Conservation (phyloP, 2,113 vertebrate genomes). For the Phalacrocorax carbo region DNA sequence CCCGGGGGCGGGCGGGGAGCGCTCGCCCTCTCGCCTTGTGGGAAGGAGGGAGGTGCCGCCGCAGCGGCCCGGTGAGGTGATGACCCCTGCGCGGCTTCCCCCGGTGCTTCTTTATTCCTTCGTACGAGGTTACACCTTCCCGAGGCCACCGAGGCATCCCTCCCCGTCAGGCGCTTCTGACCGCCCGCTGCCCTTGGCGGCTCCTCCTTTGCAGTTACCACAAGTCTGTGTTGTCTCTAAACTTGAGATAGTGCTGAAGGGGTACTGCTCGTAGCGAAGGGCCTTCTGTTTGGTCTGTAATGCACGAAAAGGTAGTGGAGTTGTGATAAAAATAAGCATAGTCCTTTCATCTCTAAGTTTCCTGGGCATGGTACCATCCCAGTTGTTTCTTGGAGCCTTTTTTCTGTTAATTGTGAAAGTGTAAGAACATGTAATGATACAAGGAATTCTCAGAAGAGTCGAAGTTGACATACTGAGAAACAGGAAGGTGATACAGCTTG, state of each 20-base stretch:
- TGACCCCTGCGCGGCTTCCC: rapidly evolving
- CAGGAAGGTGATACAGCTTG: background rate
- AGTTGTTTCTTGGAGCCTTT: rapidly evolving
- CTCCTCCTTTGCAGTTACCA: rapidly evolving
- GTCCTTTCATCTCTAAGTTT: background rate
- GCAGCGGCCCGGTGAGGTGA: background rate
- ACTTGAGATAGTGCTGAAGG: background rate
- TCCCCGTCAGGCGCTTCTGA: rapidly evolving
- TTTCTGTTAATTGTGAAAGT: background rate
- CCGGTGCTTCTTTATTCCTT: rapidly evolving
- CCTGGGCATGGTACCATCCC: rapidly evolving
- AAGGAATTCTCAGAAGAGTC: background rate
- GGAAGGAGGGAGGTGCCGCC: background rate
- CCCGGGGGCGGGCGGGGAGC: background rate
- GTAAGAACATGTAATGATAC: rapidly evolving
- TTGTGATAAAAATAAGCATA: background rate
- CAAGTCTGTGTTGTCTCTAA: rapidly evolving
- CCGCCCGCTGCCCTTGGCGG: rapidly evolving
- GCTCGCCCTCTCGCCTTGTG: background rate
- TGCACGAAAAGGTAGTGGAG: rapidly evolving
- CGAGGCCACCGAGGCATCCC: rapidly evolving
- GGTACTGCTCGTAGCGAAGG: rapidly evolving
- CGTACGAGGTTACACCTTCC: rapidly evolving
- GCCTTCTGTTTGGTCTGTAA: background rate
- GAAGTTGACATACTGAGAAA: background rate